Base-by-base conservation (phyloP, 2,888 invertebrate species). In the Drosophila atripex region DNA sequence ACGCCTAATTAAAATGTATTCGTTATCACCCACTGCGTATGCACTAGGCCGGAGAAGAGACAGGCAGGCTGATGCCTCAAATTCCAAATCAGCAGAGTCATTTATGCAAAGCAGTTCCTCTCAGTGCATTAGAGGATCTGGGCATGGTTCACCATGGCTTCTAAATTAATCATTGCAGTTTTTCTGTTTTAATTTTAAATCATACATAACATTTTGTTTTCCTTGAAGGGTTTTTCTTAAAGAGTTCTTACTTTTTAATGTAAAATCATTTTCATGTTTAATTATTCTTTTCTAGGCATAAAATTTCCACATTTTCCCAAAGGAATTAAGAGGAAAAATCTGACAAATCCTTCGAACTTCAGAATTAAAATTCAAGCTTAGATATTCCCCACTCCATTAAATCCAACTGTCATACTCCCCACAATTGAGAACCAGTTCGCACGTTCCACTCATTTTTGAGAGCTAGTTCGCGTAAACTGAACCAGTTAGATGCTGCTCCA, bases 1-100 rank as follows among this genome's bases (percentile, higher is more conserved):
- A 65, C 49, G 52, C 23, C 49, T 53, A 47, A 30, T 51, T 64
- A 53, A 71, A 50, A 41, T 70, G 59, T 55, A 35, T 16, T 12
- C 2, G 8, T 49, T 54, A 55, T 57, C 51, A 39, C 21, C 14
- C 18, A 49, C 49, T 46, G 18, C 30, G 43, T 59, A 35, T 21
- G 21, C 25, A 23, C 14, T 21, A 4, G 8, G 32, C 6, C n/a
- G 32, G 12, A 28, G 28, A 28, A 28, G 9, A 3, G 3, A 28
- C 28, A 28, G 9, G 9, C 28, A 28, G 9, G 2, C 28, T 9
- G 3, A 9, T 28, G 9, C 28, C 3, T 1, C 9, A 28, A 32
- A 32, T 32, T 32, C 5, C n/a, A 32, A 32, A 11, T 32, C 12
- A 12, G 32, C 12, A 32, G 1, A 12, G 32, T 12, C 32, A 12